Percentiles rank a stretch among this genome's conserved stretches.
Evolutionary conservation across 2,797 vertebrate genomes (phyloP).

Genomic region (Serranus cabrilla): DNA sequence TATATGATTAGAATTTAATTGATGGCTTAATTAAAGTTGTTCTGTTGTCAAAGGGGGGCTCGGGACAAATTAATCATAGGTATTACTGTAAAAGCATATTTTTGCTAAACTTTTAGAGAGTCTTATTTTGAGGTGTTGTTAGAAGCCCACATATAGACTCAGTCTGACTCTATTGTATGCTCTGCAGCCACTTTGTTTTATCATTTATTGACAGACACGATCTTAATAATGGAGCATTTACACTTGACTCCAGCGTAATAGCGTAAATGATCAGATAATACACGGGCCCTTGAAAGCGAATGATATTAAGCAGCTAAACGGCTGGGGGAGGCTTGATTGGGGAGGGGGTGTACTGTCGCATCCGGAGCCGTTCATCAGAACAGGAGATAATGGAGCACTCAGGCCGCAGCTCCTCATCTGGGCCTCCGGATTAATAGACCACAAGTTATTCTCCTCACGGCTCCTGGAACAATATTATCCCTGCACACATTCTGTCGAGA

Average conservation of each 20-base stretch:
- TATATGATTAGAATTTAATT: not conserved
- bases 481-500: slow-evolving; percentile 81
- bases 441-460: slow-evolving; percentile 91
- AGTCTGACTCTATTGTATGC: slow-evolving; percentile 38
- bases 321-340: slow-evolving; percentile 82
- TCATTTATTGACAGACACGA: slow-evolving; percentile 82
- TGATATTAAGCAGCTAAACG: slow-evolving; percentile 95
- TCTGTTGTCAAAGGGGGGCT: not conserved
- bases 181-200: slow-evolving; percentile 77
- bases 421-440: slow-evolving; percentile 85
- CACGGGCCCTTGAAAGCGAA: slow-evolving; percentile 93
- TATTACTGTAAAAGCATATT: not conserved
- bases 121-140: slow-evolving; percentile 24
- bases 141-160: slow-evolving; percentile 52
- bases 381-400: slow-evolving; percentile 93
- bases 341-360: slow-evolving; percentile 76
- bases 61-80: not conserved
- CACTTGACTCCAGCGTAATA: slow-evolving; percentile 95
- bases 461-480: slow-evolving; percentile 91
- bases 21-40: too few species aligned
- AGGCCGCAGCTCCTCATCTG: slow-evolving; percentile 85
- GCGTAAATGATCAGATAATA: slow-evolving; percentile 95
- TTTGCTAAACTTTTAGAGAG: not conserved
- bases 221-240: slow-evolving; percentile 90
- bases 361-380: slow-evolving; percentile 90